Conservation (phyloP, 2,888 invertebrate genomes). For the Tuberolachnus salignus region DNA sequence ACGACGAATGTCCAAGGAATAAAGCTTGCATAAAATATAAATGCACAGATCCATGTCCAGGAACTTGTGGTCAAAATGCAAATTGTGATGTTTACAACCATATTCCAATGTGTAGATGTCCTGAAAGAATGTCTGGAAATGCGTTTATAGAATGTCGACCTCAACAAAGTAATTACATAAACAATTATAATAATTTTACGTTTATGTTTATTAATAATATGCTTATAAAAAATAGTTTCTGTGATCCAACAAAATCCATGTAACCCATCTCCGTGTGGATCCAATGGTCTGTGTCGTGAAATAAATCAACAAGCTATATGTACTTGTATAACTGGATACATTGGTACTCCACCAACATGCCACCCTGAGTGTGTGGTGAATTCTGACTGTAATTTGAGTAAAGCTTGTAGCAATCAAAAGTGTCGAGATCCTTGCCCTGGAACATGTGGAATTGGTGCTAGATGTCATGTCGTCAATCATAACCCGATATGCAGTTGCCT, state of each 20-base stretch:
- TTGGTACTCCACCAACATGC: slow-evolving; percentile 68
- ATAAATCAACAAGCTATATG: slow-evolving; percentile 66
- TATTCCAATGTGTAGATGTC: slow-evolving; percentile 78
- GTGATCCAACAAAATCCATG: slow-evolving; percentile 65
- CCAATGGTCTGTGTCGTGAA: slow-evolving; percentile 65
- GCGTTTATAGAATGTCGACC: slow-evolving; percentile 71
- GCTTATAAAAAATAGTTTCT: slow-evolving; percentile 66
- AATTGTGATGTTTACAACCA: slow-evolving; percentile 77
- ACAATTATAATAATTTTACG: neutral
- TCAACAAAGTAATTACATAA: slow-evolving; percentile 58
- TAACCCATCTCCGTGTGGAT: slow-evolving; percentile 65
- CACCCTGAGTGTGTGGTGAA: slow-evolving; percentile 67
- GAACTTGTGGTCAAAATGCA: slow-evolving; percentile 78
- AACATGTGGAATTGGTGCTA: slow-evolving; percentile 65
- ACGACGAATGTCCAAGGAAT: slow-evolving; percentile 73
- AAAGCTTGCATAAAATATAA: slow-evolving; percentile 74
- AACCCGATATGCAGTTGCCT: slow-evolving; percentile 64
- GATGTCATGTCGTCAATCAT: slow-evolving; percentile 62
- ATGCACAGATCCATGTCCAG: slow-evolving; percentile 75
- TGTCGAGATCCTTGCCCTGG: slow-evolving; percentile 69
- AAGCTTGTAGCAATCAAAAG: slow-evolving; percentile 67
- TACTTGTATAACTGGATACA: slow-evolving; percentile 65
- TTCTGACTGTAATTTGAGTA: slow-evolving; percentile 67
- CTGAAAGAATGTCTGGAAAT: slow-evolving; percentile 72
- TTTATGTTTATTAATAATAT: slow-evolving; percentile 13